A percentile compares a stretch with the other conserved stretches of the same genome.
These are phyloP conservation scores for Electrophaes corylata DNA, from an alignment of 2,888 invertebrate genomes.

Conservation along the genomic window DNA sequence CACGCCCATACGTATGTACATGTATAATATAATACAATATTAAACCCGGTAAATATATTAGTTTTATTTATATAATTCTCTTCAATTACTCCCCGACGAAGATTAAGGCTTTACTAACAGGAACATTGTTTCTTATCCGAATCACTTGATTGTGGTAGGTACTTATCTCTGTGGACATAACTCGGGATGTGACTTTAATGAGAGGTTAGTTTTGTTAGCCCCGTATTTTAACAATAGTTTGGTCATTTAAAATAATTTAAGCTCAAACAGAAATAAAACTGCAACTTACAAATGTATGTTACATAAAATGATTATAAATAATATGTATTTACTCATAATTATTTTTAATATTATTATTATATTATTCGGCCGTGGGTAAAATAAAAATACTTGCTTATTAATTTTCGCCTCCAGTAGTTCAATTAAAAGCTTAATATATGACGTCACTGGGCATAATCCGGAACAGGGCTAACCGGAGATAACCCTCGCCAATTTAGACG, in stretches of 20 bases:
- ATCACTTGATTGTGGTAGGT: slow-evolving; percentile 9
- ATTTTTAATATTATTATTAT: too few species aligned
- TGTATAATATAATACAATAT: too few species aligned
- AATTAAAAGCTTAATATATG: neutral
- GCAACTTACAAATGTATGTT: too few species aligned
- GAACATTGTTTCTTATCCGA: slow-evolving; percentile 23
- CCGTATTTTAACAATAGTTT: too few species aligned
- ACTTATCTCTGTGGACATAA: slow-evolving; percentile 13
- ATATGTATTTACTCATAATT: too few species aligned
- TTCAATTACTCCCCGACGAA: neutral
- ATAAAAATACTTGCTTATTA: neutral
- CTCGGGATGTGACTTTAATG: slow-evolving; percentile 17
- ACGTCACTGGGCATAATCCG: neutral
- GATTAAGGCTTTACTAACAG: slow-evolving; percentile 7
- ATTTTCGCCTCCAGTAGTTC: neutral
- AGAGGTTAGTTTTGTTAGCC: neutral
- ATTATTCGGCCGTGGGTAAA: neutral
- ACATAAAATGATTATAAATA: too few species aligned
- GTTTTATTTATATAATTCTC: too few species aligned
- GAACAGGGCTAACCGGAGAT: neutral
- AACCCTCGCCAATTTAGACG: neutral
- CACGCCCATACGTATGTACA: too few species aligned
- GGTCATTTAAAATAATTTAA: too few species aligned
- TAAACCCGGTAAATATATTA: too few species aligned
- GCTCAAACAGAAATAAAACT: too few species aligned